Percentiles rank a stretch among this genome's conserved stretches.
Conservation (phyloP, 1,140 invertebrate genomes). For the Camponotus floridanus region DNA sequence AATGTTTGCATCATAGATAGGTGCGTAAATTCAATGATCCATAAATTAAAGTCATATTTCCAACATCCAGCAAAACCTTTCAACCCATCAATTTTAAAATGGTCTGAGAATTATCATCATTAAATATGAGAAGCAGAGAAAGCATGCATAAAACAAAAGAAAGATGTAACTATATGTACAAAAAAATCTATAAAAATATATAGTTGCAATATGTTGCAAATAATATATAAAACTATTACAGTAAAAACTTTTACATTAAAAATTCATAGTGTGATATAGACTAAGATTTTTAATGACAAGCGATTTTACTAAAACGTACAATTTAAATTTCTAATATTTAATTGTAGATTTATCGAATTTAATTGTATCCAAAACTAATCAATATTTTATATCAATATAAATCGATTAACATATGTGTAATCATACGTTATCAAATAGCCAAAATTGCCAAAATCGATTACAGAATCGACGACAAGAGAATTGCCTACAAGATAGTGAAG, state of each 20-base stretch:
- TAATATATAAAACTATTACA: background rate
- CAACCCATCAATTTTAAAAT: background rate
- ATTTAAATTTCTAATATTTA: background rate
- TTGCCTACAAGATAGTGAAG: slow-evolving; percentile 12
- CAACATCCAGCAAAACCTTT: background rate
- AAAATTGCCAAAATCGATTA: background rate
- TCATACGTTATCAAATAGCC: slow-evolving; percentile 8
- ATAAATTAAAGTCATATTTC: slow-evolving; percentile 19
- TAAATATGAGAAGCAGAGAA: background rate
- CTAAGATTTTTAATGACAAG: background rate
- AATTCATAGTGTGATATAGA: background rate
- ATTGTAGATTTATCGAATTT: background rate
- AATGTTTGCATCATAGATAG: background rate
- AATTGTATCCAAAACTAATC: background rate
- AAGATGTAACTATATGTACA: background rate
- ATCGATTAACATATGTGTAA: background rate
- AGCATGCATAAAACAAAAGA: background rate
- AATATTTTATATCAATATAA: background rate
- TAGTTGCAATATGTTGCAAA: background rate
- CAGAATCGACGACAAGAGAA: too few relatives aligned
- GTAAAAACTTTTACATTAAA: background rate
- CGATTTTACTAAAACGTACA: background rate
- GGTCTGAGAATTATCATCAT: background rate
- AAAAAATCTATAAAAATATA: background rate
- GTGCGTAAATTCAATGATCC: background rate